Evolutionary conservation across 2,888 invertebrate genomes (phyloP), one percentile per base, ranked within the genome.

Genomic region (Nowickia ferox): DNA sequence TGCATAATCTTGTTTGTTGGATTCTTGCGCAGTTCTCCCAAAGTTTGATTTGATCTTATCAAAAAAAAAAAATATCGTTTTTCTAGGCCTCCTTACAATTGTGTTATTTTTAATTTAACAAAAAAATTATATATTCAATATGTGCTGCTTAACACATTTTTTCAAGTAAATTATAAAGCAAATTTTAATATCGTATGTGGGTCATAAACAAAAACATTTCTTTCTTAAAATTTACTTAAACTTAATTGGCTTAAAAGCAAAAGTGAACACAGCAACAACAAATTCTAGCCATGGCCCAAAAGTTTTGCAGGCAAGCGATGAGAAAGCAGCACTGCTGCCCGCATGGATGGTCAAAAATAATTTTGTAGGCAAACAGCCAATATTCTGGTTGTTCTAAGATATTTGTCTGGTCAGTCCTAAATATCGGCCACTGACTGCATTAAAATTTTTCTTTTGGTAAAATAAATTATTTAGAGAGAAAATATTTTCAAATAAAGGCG

Each of bases 341-440:
- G n/a, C 42, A 66, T 71, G 57, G 57, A 77, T 83, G 82, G 82
- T 71, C 63, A 65, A 13, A 83, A 71, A 66, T 72, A 59, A 66
- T 66, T 74, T 80, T 76, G 44, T 71, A 77, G 83, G 83, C 83
- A 83, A 66, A 1, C 30, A 66, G 83, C 77, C 83, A 83, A 83
- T 9, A 66, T 77, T 63, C 57, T 71, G 42, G 65, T 13, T 77
- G 82, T 10, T 77, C 71, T 76, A 76, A 82, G 55, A 55, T 40
- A 40, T 65, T 83, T 57, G 59, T 77, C 72, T 83, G 66, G 72
- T 59, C 72, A 77, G 72, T 77, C 57, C 72, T 72, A 83, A 83
- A 83, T 78, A 77, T 66, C 72, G 72, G 77, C 48, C 77, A 72
- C 48, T 66, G 66, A 44, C 59, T 77, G 76, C 65, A 82, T 55